Evolutionary conservation across 2,113 vertebrate genomes (phyloP), one percentile per base, ranked within the genome.

Genomic region (Proterorhinus semilunaris): DNA sequence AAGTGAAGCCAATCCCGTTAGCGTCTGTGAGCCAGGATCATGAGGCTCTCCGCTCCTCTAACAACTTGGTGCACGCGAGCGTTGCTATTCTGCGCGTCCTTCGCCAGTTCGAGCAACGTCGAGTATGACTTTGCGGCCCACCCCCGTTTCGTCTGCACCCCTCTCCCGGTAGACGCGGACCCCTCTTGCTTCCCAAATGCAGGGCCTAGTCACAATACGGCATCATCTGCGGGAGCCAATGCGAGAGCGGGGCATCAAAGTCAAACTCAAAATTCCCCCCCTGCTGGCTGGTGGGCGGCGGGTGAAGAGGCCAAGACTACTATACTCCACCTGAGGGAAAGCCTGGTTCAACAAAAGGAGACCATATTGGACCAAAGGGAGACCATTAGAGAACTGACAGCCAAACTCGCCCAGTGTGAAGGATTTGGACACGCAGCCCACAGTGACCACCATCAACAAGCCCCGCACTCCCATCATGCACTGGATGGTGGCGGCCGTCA

Each of bases 351-450:
- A 47, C 93, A 95, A 88, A 94, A 93, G 16, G 94, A 95, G 85
- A 93, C 91, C 55, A 94, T 95, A 64, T 75, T 95, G 76, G 92
- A 94, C 74, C 93, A 93, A 83, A 88, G 94, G 64, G 94, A 95
- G 82, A 92, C 92, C 51, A 93, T 95, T 7, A 72, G 93, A 42
- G 94, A 95, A 78, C 83, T 95, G 77, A 94, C 90, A 0, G 91
- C 93, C 79, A 94, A 95, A 84, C 88, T 95, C 27, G 81, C 79
- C 16, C 86, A 92, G 62, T 95, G 94, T 6, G 91, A 95, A 81
- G 88, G 91, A 16, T 87, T 92, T 4, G 80, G 88, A 13, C 83
- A 52, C 1, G 74, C 78, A 12, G 70, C 68, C 6, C 86, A 88
- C 0, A 83, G 86, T 2, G 78, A 84, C 9, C 84, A 73, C 9